A percentile compares a stretch with the other conserved stretches of the same genome.
phyloP scores from a whole-genome alignment of 2,797 vertebrate species.

The Acipenser transmontanus region DNA sequence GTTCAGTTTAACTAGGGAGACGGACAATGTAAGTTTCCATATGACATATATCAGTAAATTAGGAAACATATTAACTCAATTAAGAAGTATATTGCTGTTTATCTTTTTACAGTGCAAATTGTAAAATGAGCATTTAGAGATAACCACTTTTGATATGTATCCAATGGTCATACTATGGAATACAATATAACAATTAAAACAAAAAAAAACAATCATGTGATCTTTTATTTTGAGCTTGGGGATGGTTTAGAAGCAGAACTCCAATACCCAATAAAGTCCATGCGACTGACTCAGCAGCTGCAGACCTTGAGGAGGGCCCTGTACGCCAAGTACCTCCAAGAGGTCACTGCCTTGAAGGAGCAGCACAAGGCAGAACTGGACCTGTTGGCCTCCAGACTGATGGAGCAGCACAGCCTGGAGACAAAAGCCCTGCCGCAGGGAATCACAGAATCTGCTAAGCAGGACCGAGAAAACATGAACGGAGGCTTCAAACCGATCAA shows the following conservation, averaged over 20 bases:
- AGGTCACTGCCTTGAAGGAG: constrained; percentile 51
- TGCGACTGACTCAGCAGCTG: constrained; percentile 49
- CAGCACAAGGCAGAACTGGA: constrained; percentile 52
- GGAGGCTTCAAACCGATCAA: constrained; percentile 31
- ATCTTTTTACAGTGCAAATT: too few relatives aligned
- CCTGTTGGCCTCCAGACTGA: constrained; percentile 24
- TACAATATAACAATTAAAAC: too few relatives aligned
- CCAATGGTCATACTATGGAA: too few relatives aligned
- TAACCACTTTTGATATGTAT: too few relatives aligned
- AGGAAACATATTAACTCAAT: too few relatives aligned
- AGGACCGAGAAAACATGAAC: constrained; percentile 10
- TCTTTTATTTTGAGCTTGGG: constrained; percentile 23
- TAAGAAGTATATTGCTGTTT: too few relatives aligned
- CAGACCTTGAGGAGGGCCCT: constrained; percentile 54
- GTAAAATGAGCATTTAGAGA: too few relatives aligned
- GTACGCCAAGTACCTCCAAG: constrained; percentile 51
- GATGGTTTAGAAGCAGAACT: constrained; percentile 27
- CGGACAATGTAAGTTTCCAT: too few relatives aligned
- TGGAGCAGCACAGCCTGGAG: constrained; percentile 26
- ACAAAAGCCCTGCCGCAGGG: constrained; percentile 22
- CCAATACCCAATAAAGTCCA: constrained; percentile 22
- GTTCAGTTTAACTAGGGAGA: too few relatives aligned
- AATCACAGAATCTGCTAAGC: constrained; percentile 15
- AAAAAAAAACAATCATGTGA: too few relatives aligned
- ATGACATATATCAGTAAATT: too few relatives aligned